Base-by-base conservation (phyloP, 2,113 vertebrate species). In the Myiagra hebetior region DNA sequence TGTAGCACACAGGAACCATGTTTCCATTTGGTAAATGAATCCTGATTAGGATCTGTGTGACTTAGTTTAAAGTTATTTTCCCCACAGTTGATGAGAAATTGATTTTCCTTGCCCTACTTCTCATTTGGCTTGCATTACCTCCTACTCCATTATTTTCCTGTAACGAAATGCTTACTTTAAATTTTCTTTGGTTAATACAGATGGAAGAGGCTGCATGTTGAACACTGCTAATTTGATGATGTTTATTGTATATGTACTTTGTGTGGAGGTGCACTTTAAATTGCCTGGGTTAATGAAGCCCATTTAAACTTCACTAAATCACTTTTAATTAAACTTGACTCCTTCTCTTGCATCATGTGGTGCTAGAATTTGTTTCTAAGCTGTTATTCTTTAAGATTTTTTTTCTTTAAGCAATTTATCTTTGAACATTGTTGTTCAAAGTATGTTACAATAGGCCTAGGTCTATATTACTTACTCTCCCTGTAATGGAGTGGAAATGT, bases 21-120 rank as follows among this genome's bases (percentile, higher is more conserved):
- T 68, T 86, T 50, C 47, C 73, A 19, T 74, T 91, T 87, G 62
- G 44, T 46, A 50, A 37, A 37, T 37, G 37, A 37, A 37, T 37
- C 37, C 27, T 57, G 67, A 76, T 85, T 76, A 78, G 46, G 70
- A 82, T 70, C 53, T 52, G 10, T 46, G 23, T 70, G 67, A 89
- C 77, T 81, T 78, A 27, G 4, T 76, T 88, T 85, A 50, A 92
- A 84, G 50, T 68, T 93, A 85, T 67, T 89, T 91, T 64, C 57
- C 57, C 62, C 18, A 15, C 37, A 82, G 55, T 65, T 91, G 76
- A 79, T 91, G 59, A 87, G 70, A 90, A 94, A 93, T 91, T 89
- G 69, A 80, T 95, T 94, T 95, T 96, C 31, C 16, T 78, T 70
- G 47, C n/a, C 42, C 30, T 85, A 1, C 18, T 88, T 85, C 65